Evolutionary conservation across 2,888 invertebrate genomes (phyloP).

Genomic region (Cryptocephalus primarius): DNA sequence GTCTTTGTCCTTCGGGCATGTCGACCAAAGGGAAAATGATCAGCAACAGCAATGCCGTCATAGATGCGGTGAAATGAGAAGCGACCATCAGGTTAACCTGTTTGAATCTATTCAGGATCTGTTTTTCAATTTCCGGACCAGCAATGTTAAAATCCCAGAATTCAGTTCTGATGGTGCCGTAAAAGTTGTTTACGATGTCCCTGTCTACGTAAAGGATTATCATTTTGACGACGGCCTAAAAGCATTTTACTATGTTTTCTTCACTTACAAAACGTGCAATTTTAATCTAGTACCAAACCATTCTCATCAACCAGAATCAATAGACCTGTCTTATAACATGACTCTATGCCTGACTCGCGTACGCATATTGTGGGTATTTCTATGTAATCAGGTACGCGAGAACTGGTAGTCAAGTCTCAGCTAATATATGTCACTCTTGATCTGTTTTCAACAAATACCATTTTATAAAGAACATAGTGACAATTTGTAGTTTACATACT

Average conservation of each 20-base stretch:
- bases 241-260: constrained; percentile 1
- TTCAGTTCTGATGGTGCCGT: constrained; percentile 5
- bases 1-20: constrained; percentile 12
- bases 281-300: too few relatives aligned
- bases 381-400: too few relatives aligned
- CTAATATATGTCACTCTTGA: too few relatives aligned
- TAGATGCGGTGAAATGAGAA: constrained; percentile 3
- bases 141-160: constrained; percentile 14
- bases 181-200: constrained; percentile 10
- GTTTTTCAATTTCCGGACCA: constrained; percentile 6
- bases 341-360: too few relatives aligned
- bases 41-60: constrained; percentile 5
- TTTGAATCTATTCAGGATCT: constrained; percentile 6
- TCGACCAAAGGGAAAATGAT: constrained; percentile 9
- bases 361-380: too few relatives aligned
- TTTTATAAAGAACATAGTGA: too few relatives aligned
- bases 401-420: too few relatives aligned
- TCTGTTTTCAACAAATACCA: too few relatives aligned
- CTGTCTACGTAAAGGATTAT: constrained; percentile 7
- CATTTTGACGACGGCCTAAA: constrained; percentile 13
- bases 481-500: too few relatives aligned
- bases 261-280: not conserved
- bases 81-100: constrained; percentile 5
- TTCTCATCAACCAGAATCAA: too few relatives aligned
- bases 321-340: too few relatives aligned